phyloP scores from a whole-genome alignment of 2,113 vertebrate genomes.

The Protomyctophum bolini region DNA sequence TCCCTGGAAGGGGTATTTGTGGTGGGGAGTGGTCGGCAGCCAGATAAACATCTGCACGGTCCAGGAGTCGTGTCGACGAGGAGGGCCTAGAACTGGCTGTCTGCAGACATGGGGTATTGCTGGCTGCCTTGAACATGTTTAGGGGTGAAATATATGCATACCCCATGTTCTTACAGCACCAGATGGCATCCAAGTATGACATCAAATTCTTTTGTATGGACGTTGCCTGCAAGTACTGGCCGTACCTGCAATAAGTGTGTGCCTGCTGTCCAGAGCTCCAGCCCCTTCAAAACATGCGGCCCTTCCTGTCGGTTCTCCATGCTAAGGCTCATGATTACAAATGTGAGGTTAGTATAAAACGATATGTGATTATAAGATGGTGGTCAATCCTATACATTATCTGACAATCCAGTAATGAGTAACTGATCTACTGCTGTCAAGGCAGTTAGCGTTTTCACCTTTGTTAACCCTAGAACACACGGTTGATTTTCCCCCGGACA shows the following conservation, averaged over 20 bases:
- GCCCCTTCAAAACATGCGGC: constrained; percentile 3
- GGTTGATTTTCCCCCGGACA: too few relatives aligned
- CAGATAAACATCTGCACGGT: constrained; percentile 12
- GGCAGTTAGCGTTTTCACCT: too few relatives aligned
- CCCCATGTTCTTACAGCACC: constrained; percentile 19
- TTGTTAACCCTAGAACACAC: too few relatives aligned
- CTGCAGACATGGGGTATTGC: constrained; percentile 7
- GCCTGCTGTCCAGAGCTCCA: constrained; percentile 2
- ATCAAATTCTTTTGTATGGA: constrained; percentile 1
- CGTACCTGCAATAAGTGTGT: constrained; percentile 9
- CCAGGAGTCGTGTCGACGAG: constrained; percentile 13
- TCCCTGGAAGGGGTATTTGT: constrained; percentile 22
- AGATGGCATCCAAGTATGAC: neutral
- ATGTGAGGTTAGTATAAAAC: constrained; percentile 18
- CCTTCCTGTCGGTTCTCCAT: constrained; percentile 25
- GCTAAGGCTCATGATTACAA: neutral
- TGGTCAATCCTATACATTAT: too few relatives aligned
- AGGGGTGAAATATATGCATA: constrained; percentile 2
- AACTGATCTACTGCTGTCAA: too few relatives aligned
- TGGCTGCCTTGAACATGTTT: constrained; percentile 16
- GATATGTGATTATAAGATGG: too few relatives aligned
- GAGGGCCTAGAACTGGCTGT: constrained; percentile 20
- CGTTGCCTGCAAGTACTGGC: constrained; percentile 17
- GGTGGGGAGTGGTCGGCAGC: constrained; percentile 28
- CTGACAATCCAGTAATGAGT: too few relatives aligned